These are phyloP conservation scores for Myiagra hebetior DNA, from an alignment of 2,113 vertebrate genomes.

Conservation along the genomic window DNA sequence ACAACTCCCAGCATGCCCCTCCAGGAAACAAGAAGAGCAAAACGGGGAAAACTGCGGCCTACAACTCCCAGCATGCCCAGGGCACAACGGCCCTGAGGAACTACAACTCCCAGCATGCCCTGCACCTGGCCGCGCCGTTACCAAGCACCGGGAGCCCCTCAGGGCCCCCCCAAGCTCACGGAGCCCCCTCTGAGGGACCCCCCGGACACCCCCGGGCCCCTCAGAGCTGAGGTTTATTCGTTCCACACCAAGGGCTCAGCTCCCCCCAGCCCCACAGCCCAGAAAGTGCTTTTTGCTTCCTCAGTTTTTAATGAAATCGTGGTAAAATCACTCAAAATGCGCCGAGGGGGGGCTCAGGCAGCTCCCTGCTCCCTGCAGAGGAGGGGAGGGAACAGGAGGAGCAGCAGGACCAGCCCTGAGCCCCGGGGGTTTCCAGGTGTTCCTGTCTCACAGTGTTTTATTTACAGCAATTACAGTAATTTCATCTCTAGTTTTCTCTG, in stretches of 20 bases:
- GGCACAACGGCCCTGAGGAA: rapidly evolving
- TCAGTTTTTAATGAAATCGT: rapidly evolving
- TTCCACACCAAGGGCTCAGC: not conserved
- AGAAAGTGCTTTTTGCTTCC: rapidly evolving
- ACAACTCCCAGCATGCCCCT: too few species aligned
- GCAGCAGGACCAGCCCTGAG: not conserved
- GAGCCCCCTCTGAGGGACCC: rapidly evolving
- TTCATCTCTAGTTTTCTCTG: not conserved
- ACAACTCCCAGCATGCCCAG: not conserved
- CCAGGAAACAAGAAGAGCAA: too few species aligned
- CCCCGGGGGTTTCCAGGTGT: not conserved
- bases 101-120: not conserved
- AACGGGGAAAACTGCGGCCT: too few species aligned
- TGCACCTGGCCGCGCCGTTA: rapidly evolving
- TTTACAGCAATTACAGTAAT: conserved; percentile 15
- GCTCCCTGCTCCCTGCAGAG: not conserved
- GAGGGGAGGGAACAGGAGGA: not conserved
- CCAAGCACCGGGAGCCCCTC: not conserved
- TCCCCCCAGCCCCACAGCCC: not conserved
- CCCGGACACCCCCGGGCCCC: not conserved
- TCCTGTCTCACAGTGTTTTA: conserved; percentile 43
- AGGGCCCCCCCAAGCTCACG: not conserved
- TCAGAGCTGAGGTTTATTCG: conserved; percentile 22
- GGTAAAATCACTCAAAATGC: not conserved
- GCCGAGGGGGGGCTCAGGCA: not conserved